Evolutionary conservation across 1,140 invertebrate species (phyloP), one percentile per base, ranked within the genome.

Genomic region (Aplysia californica): DNA sequence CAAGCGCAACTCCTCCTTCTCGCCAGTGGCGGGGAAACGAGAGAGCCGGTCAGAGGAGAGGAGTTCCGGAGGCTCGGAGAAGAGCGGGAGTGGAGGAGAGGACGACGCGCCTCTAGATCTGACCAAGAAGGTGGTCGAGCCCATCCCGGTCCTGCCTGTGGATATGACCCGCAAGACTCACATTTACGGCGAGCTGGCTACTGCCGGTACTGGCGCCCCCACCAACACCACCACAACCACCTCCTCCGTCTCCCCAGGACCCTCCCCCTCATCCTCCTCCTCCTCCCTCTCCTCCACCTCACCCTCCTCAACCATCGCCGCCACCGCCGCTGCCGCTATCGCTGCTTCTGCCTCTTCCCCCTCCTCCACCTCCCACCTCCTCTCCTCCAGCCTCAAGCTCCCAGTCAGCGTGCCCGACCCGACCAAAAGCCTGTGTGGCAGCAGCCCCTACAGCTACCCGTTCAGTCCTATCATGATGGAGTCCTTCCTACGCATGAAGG

Each of bases 91-190:
- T 23, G 33, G 31, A 3, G 21, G 64, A 75, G 38, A 70, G 20
- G 83, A 76, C 18, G 83, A 85, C 18, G 79, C 70, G 31, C 84
- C 84, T 18, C 75, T 85, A 26, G 84, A 85, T 71, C 79, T 85
- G 39, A 83, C 79, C 77, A 81, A 75, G 55, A 76, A 72, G 33
- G 29, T n/a, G 76, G 74, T 55, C 5, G 56, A 44, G 36, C 36
- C 71, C 79, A 23, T 84, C 81, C 71, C 80, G 36, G 66, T 82
- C 5, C 76, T 76, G 0, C 77, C 80, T 3, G 67, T 77, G 1
- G 87, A 88, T 44, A 82, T 80, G 26, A 65, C 84, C 0, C 77
- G 84, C 31, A 87, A 87, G 72, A 87, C 86, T 21, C 86, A 87
- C 67, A 79, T 88, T 18, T 88, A 85, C 78, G 87, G 86, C 20